Conservation (phyloP, 23 tunicate species). For the Halocynthia aurantium region DNA sequence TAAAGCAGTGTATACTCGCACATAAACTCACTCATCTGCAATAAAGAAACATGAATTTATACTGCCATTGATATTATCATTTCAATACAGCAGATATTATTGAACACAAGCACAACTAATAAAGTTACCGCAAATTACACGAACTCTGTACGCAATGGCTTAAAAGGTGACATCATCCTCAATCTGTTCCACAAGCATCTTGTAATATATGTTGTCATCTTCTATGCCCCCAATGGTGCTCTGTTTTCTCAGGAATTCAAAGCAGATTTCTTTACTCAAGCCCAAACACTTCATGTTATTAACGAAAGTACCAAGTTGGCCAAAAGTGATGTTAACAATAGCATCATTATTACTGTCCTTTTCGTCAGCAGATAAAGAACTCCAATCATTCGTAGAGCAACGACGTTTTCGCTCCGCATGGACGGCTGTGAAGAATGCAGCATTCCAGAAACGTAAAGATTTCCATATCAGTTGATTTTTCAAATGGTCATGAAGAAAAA, state of each 20-base stretch:
- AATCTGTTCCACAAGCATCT: slow-evolving; percentile 25
- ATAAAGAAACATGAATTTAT: too few relatives aligned
- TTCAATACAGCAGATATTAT: too few relatives aligned
- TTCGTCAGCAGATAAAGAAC: slow-evolving; percentile 43
- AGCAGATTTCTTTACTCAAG: slow-evolving; percentile 55
- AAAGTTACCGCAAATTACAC: too few relatives aligned
- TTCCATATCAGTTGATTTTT: slow-evolving; percentile 70
- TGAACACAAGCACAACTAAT: too few relatives aligned
- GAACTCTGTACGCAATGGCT: too few relatives aligned
- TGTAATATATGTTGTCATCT: slow-evolving; percentile 13
- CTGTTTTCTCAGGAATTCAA: slow-evolving; percentile 73
- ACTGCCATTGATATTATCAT: too few relatives aligned
- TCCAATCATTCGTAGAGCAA: slow-evolving; percentile 43
- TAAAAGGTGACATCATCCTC: slow-evolving; percentile 26
- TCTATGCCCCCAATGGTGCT: slow-evolving; percentile 56
- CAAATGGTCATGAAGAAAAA: slow-evolving; percentile 53
- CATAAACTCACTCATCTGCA: too few relatives aligned
- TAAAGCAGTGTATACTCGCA: too few relatives aligned
- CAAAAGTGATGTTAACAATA: slow-evolving; percentile 65
- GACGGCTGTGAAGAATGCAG: slow-evolving; percentile 84
- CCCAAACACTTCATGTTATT: slow-evolving; percentile 88
- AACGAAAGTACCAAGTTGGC: slow-evolving; percentile 75
- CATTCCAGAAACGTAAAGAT: slow-evolving; percentile 89
- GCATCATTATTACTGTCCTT: slow-evolving; percentile 46
- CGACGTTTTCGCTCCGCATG: slow-evolving; percentile 47